Percentiles rank a stretch among this genome's conserved stretches.
These are phyloP conservation scores for Oryzias melastigma DNA, from an alignment of 2,113 vertebrate genomes.

Conservation along the genomic window DNA sequence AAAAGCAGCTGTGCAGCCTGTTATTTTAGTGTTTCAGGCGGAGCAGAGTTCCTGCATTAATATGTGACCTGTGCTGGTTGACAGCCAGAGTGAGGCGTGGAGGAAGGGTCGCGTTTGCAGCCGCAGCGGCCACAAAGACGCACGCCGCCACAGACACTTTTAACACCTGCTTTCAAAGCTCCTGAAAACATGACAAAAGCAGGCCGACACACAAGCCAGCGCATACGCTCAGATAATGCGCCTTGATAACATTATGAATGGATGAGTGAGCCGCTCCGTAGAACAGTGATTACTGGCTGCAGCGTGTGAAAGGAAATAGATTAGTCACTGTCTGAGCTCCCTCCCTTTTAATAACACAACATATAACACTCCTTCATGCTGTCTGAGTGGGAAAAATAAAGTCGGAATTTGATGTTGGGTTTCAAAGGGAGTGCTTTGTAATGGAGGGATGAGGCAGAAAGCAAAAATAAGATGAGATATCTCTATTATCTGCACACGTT, in stretches of 20 bases:
- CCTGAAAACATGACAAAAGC: slow-evolving; percentile 35
- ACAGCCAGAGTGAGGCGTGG: slow-evolving; percentile 56
- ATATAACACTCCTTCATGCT: slow-evolving; percentile 61
- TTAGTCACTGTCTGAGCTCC: slow-evolving; percentile 63
- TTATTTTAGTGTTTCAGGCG: background rate
- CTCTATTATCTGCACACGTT: slow-evolving; percentile 14
- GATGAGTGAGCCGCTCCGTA: slow-evolving; percentile 58
- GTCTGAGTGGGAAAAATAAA: slow-evolving; percentile 48
- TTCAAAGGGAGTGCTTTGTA: slow-evolving; percentile 46
- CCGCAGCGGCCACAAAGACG: background rate
- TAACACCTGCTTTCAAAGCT: slow-evolving; percentile 38
- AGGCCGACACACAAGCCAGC: slow-evolving; percentile 6
- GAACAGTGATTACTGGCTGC: slow-evolving; percentile 62
- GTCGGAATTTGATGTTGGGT: slow-evolving; percentile 34
- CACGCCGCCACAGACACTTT: slow-evolving; percentile 10
- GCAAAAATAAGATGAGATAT: slow-evolving; percentile 31
- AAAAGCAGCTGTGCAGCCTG: slow-evolving; percentile 31
- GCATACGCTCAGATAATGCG: slow-evolving; percentile 48
- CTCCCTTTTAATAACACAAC: slow-evolving; percentile 66
- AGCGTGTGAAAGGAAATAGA: slow-evolving; percentile 65
- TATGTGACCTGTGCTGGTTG: slow-evolving; percentile 52
- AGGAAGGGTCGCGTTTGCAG: slow-evolving; percentile 22
- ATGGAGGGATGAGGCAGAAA: slow-evolving; percentile 27
- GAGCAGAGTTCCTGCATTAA: slow-evolving; percentile 62
- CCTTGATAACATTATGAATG: slow-evolving; percentile 66